Percentiles rank a stretch among this genome's conserved stretches.
phyloP scores from a whole-genome alignment of 2,797 vertebrate genomes.

The Phoeniculus purpureus region DNA sequence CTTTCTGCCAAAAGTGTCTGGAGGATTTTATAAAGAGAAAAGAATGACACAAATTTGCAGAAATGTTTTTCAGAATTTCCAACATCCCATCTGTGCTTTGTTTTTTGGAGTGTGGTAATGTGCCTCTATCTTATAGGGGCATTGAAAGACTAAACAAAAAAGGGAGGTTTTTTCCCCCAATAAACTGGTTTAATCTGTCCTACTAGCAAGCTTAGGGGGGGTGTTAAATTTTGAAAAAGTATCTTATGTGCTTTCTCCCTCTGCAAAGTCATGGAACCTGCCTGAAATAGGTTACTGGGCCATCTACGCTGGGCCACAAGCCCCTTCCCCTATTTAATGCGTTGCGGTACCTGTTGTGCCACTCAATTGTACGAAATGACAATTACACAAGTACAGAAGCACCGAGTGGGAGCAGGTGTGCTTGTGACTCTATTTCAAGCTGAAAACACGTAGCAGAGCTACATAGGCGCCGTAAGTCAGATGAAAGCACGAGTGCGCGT shows the following conservation, averaged over 20 bases:
- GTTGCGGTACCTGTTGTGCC: background rate
- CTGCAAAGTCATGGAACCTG: background rate
- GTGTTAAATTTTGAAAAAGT: background rate
- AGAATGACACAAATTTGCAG: background rate
- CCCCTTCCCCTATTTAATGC: background rate
- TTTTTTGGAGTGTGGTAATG: background rate
- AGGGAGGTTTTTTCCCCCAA: background rate
- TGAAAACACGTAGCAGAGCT: background rate
- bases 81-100: background rate
- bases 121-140: background rate
- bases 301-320: background rate
- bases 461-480: background rate
- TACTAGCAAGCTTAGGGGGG: background rate
- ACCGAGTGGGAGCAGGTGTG: background rate
- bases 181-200: background rate
- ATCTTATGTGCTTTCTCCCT: background rate
- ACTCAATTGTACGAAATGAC: background rate
- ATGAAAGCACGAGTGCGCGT: background rate
- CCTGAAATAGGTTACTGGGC: background rate
- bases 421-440: background rate
- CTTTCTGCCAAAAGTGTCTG: background rate
- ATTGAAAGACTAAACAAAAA: background rate
- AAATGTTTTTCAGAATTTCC: background rate
- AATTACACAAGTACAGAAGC: background rate
- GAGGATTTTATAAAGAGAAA: too few relatives aligned